Evolutionary conservation across 1,140 invertebrate genomes (phyloP), one percentile per base, ranked within the genome.

Genomic region (Drosophila navojoa): DNA sequence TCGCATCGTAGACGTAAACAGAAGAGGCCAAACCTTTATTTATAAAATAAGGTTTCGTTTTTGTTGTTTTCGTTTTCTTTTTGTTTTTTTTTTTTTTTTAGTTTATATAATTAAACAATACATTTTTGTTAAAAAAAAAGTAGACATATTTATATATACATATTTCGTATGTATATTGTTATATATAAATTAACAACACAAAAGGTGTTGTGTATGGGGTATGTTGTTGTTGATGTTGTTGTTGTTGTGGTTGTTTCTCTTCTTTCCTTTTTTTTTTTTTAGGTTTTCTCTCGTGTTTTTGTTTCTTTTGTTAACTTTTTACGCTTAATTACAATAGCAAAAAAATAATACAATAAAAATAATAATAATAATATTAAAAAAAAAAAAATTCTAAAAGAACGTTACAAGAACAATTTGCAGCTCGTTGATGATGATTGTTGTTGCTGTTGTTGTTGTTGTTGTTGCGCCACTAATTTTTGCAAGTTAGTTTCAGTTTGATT

Each of bases 41-140:
- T 84, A 84, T 84, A 84, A 84, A 84, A 84, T 84, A 84, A 84
- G 80, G 80, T 84, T 71, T 57, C 35, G 5, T 55, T 57, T 16
- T 45, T 45, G 4, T 11, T 49, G 5, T 55, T 57, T 16, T 45
- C 16, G 0, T 11, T 84, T 71, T 57, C 35, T 1, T 55, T 57
- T 16, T 45, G 16, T 0, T 11, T 38, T 3, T 10, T 38, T 10
- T 38, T 38, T 11, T 11, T 11, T 38, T 29, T 29, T 29, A 35
- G 49, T 52, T 77, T 52, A 38, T 52, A 50, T 19, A 60, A 47
- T 60, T 60, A 69, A 49, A 42, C 29, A 72, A 66, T 66, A 60
- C 52, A 49, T 61, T 40, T 54, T 25, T 52, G 15, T 54, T 69
- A 54, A 57, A 42, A 70, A 69, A 69, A 55, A 69, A 60, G 69